These are phyloP conservation scores for Gerris lacustris DNA, from an alignment of 2,888 invertebrate species.

Conservation along the genomic window DNA sequence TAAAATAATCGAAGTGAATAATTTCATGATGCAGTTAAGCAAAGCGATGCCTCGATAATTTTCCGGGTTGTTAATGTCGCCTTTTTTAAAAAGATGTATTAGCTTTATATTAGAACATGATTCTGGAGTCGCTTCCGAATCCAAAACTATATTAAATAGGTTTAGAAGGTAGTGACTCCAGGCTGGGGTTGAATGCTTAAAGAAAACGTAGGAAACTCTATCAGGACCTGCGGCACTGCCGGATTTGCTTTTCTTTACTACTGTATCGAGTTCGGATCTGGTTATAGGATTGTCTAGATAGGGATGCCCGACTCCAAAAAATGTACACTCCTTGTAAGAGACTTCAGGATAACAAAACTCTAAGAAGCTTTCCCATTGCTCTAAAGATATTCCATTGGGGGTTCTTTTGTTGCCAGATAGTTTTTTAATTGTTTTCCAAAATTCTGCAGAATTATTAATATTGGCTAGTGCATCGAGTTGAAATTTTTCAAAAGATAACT, in stretches of 20 bases:
- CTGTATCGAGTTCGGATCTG: background rate
- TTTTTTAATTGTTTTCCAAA: slow-evolving; percentile 13
- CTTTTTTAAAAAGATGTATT: slow-evolving; percentile 13
- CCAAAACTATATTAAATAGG: slow-evolving; percentile 11
- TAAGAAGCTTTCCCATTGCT: too few species aligned
- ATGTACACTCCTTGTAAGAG: too few species aligned
- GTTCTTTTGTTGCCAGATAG: slow-evolving; percentile 1
- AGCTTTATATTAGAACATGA: background rate
- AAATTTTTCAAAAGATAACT: background rate
- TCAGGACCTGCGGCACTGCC: slow-evolving; percentile 15
- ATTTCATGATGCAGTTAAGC: slow-evolving; percentile 11
- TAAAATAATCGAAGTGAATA: slow-evolving; percentile 9
- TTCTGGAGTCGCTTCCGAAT: background rate
- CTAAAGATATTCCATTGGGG: too few species aligned
- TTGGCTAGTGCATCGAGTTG: background rate
- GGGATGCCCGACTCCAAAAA: too few species aligned
- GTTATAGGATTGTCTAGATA: background rate
- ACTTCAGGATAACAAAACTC: too few species aligned
- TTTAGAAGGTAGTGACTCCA: slow-evolving; percentile 2
- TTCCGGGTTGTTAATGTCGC: background rate
- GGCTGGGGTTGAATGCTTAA: background rate
- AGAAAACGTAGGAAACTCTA: slow-evolving; percentile 7
- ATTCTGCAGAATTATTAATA: background rate
- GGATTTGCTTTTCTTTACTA: slow-evolving; percentile 8
- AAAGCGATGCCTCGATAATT: slow-evolving; percentile 13